phyloP scores from a whole-genome alignment of 2,113 vertebrate genomes.

The Hippoglossus stenolepis region DNA sequence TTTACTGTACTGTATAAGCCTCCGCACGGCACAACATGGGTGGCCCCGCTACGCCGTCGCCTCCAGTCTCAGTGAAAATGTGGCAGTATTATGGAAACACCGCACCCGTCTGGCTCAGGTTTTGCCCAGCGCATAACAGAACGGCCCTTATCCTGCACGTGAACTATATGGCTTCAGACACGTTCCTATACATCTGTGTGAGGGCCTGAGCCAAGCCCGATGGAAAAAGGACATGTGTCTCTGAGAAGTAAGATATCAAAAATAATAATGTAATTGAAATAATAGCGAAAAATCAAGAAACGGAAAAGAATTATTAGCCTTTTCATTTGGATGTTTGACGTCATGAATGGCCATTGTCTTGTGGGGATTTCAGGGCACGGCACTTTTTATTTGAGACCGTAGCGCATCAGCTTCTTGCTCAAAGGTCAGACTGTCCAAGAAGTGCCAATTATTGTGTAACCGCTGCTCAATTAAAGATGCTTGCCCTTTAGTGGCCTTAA shows the following conservation, averaged over 20 bases:
- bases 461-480: constrained; percentile 58
- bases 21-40: constrained; percentile 77
- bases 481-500: constrained; percentile 58
- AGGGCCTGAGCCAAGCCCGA: neutral
- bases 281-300: neutral
- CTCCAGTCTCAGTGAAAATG: constrained; percentile 75
- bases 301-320: neutral
- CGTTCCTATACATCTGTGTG: neutral
- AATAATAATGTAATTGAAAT: constrained; percentile 1
- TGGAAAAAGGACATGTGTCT: neutral
- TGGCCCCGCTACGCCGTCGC: constrained; percentile 73
- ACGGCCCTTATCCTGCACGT: constrained; percentile 13
- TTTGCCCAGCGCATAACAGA: constrained; percentile 59
- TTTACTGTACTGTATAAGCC: constrained; percentile 73
- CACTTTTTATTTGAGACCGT: constrained; percentile 7
- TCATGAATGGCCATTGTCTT: neutral
- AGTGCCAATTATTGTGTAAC: constrained; percentile 55
- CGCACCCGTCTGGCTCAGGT: constrained; percentile 67
- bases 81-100: constrained; percentile 72
- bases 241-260: neutral
- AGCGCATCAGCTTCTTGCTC: constrained; percentile 38
- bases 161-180: constrained; percentile 21
- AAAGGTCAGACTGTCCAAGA: constrained; percentile 67
- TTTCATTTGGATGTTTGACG: neutral
- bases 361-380: neutral